A percentile compares a stretch with the other conserved stretches of the same genome.
phyloP scores from a whole-genome alignment of 2,797 vertebrate species.

The Sebastes iracundus region DNA sequence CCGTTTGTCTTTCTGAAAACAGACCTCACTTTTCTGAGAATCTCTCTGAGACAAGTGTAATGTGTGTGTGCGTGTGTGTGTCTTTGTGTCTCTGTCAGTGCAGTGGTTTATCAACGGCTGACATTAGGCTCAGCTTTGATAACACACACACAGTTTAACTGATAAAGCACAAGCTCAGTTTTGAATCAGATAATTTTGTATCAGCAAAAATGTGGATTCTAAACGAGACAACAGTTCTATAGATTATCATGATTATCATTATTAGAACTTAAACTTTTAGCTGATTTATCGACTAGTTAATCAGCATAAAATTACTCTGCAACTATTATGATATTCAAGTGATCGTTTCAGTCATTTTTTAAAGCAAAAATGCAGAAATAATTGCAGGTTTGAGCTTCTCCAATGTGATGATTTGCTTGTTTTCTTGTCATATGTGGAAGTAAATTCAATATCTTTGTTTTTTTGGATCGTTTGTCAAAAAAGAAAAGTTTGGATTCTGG shows the following conservation, averaged over 20 bases:
- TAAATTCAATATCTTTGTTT: not conserved
- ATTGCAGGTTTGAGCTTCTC: not conserved
- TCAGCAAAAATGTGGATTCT: not conserved
- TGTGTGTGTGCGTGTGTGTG: not conserved
- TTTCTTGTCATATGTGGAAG: not conserved
- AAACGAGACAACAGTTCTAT: not conserved
- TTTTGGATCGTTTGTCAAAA: not conserved
- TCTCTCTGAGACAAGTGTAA: not conserved
- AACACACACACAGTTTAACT: conserved; percentile 21
- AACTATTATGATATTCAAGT: not conserved
- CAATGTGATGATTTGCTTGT: not conserved
- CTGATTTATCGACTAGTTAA: not conserved
- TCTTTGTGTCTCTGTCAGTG: not conserved
- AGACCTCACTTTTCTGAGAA: conserved; percentile 56
- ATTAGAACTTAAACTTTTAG: not conserved
- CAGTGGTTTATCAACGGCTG: conserved; percentile 51
- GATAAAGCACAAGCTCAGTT: conserved; percentile 13
- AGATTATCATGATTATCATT: not conserved
- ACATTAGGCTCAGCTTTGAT: conserved; percentile 47
- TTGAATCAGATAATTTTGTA: conserved; percentile 1
- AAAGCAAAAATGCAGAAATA: not conserved
- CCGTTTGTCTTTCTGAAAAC: conserved; percentile 42
- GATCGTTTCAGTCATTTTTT: not conserved
- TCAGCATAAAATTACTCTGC: not conserved
- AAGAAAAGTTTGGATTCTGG: not conserved